phyloP scores from a whole-genome alignment of 1,140 invertebrate species.

The Artemia franciscana region DNA sequence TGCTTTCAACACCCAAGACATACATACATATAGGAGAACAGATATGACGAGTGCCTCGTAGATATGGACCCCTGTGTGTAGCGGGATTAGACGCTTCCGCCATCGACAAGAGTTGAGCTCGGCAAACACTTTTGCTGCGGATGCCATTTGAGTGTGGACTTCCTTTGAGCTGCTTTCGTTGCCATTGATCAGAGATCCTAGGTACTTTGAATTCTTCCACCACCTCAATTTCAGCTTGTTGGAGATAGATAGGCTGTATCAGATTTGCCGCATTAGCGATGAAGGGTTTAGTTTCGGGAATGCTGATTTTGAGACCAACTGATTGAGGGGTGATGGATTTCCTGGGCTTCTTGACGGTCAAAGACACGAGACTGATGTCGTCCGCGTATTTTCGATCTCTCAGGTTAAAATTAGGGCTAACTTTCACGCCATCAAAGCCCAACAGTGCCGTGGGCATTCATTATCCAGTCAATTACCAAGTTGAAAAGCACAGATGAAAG shows the following conservation, averaged over 20 bases:
- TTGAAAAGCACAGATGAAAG: no score
- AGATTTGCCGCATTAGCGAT: not conserved
- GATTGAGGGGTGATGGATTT: not conserved
- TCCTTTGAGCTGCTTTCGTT: not conserved
- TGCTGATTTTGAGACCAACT: not conserved
- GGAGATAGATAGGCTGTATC: not conserved
- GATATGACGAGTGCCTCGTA: not conserved
- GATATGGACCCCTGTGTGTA: not conserved
- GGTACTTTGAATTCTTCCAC: not conserved
- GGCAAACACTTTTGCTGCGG: not conserved
- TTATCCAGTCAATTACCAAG: no score
- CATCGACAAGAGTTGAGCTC: not conserved
- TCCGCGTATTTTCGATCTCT: not conserved
- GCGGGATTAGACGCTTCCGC: not conserved
- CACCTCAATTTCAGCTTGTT: not conserved
- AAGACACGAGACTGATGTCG: not conserved
- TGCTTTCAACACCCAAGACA: not conserved
- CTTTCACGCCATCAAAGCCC: not conserved
- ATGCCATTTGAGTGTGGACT: not conserved
- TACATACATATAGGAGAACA: not conserved
- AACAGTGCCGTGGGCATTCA: not conserved
- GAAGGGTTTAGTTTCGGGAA: not conserved
- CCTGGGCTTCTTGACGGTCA: not conserved
- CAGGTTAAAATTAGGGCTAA: not conserved
- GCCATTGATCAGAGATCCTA: not conserved